Evolutionary conservation across 2,113 vertebrate species (phyloP), one percentile per base, ranked within the genome.

Genomic region (Zosterops borbonicus): DNA sequence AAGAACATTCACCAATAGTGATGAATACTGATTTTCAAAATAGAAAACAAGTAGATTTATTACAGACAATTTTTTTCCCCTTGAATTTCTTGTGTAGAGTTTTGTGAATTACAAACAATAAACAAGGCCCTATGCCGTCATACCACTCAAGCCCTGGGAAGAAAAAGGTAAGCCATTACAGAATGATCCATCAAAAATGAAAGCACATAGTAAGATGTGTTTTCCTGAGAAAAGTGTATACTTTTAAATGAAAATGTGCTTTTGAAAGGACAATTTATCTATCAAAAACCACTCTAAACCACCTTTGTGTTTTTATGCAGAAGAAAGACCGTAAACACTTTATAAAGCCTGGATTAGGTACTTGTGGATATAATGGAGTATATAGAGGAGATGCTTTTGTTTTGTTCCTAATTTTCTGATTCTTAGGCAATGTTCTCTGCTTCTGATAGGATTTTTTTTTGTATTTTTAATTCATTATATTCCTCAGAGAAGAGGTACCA

Each of bases 191-290:
- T 80, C 77, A 63, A 77, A 91, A 80, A 69, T 41, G 24, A 94
- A 86, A 94, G 25, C n/a, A 44, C 49, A 74, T n/a, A 49, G 24
- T 35, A 76, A 83, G n/a, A 68, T 2, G 2, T 52, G 17, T 5
- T 74, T 94, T 90, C 37, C 42, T 53, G 37, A 86, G 64, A 74
- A 73, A 88, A 88, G 19, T 56, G 22, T n/a, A 19, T 52, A 60
- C 17, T 87, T 92, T 59, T 69, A 56, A 92, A 81, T 17, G 31
- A 88, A 94, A 73, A 74, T 56, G 15, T 63, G 60, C 17, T 86
- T 95, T 81, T 59, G 35, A 91, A 95, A 91, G 47, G 33, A 23
- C 27, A 70, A 83, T 83, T 68, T 88, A 88, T 91, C 44, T 63
- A 17, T 81, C 37, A 85, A 83, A 92, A 94, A 16, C 0, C 14